Percentiles rank a stretch among this genome's conserved stretches.
These are phyloP conservation scores for Theonella swinhoei DNA, from an alignment of 37 sponge, comb jelly and placozoan species.

Conservation along the genomic window DNA sequence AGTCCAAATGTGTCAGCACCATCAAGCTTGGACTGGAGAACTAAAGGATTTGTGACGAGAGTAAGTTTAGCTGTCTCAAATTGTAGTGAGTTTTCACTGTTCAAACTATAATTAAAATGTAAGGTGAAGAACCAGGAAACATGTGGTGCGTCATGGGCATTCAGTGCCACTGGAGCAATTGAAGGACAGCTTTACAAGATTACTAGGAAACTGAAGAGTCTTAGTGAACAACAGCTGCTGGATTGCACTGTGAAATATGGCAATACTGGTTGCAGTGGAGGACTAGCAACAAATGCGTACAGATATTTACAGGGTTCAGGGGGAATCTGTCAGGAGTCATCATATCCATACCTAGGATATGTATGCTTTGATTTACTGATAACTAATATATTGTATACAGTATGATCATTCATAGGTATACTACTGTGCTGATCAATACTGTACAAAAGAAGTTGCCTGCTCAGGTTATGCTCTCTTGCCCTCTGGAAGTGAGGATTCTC, in stretches of 20 bases:
- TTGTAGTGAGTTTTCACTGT: not conserved
- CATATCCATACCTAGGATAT: constrained; percentile 72
- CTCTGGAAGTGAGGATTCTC: not conserved
- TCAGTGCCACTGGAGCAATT: constrained; percentile 69
- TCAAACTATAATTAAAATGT: not conserved
- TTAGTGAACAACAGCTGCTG: constrained; percentile 87
- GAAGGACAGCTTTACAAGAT: constrained; percentile 55
- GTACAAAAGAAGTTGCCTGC: not conserved
- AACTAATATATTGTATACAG: not conserved
- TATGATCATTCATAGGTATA: not conserved
- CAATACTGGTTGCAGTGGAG: constrained; percentile 75
- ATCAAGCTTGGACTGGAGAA: constrained; percentile 44
- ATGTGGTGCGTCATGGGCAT: constrained; percentile 77
- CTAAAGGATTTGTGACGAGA: constrained; percentile 29
- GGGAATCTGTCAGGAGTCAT: not conserved
- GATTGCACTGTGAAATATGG: constrained; percentile 77
- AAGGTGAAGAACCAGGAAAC: constrained; percentile 74
- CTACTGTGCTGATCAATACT: not conserved
- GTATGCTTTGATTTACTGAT: constrained; percentile 19
- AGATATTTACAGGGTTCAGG: constrained; percentile 58
- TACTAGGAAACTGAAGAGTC: constrained; percentile 48
- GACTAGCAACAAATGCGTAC: constrained; percentile 62
- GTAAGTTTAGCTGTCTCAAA: not conserved
- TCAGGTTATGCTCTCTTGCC: not conserved
- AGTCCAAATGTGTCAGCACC: not conserved